Percentiles rank a stretch among this genome's conserved stretches.
These are phyloP conservation scores for Oreohelix idahoensis DNA, from an alignment of 1,140 invertebrate genomes.

Conservation along the genomic window DNA sequence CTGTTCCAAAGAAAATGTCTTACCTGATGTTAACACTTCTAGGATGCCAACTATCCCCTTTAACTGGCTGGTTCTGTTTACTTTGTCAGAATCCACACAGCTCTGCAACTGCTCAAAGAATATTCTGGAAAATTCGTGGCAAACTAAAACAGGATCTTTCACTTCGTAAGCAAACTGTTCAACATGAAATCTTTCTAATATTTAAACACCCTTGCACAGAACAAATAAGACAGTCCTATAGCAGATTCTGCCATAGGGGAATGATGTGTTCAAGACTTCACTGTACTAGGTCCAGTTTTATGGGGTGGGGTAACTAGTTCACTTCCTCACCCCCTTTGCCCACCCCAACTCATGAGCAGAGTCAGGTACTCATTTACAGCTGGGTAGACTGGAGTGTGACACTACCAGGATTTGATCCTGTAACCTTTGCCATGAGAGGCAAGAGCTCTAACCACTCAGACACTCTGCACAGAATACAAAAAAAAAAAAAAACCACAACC, in stretches of 20 bases:
- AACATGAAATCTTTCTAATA: not conserved
- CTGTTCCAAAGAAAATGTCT: not conserved
- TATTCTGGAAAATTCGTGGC: not conserved
- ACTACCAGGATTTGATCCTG: no score
- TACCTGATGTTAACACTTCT: not conserved
- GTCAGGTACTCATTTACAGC: no score
- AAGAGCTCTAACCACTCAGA: no score
- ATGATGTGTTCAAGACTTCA: not conserved
- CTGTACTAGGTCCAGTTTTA: no score
- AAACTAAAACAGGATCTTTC: not conserved
- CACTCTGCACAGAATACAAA: no score
- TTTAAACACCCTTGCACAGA: not conserved
- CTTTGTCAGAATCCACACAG: not conserved
- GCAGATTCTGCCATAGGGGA: not conserved
- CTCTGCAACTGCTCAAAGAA: not conserved
- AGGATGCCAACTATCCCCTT: not conserved
- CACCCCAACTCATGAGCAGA: no score
- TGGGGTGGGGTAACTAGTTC: no score
- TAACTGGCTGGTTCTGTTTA: not conserved
- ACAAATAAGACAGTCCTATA: not conserved
- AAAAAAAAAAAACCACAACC: no score
- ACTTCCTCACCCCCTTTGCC: no score
- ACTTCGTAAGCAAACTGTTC: not conserved
- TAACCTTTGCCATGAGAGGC: no score
- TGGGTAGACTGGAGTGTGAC: no score